Evolutionary conservation across 2,888 invertebrate genomes (phyloP).

Genomic region (Macrophya annulata): DNA sequence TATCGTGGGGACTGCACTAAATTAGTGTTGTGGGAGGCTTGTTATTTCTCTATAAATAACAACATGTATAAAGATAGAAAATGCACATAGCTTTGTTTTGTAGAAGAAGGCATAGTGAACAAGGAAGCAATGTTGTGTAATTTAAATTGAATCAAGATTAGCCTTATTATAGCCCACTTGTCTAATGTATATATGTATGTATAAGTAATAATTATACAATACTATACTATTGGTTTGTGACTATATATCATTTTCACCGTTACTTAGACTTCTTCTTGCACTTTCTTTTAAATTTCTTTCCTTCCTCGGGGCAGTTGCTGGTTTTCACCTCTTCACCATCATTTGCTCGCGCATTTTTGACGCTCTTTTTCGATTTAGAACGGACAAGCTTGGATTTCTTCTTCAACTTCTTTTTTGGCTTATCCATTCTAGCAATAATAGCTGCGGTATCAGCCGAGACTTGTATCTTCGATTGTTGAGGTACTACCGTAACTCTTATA

Average conservation of each 20-base stretch:
- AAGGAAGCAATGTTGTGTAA: background rate
- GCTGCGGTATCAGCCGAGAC: constrained; percentile 77
- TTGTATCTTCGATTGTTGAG: constrained; percentile 71
- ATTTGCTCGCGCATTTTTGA: constrained; percentile 71
- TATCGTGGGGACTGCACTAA: background rate
- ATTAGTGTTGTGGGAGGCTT: background rate
- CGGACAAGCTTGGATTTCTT: constrained; percentile 71
- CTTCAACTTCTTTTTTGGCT: constrained; percentile 68
- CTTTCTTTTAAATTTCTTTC: constrained; percentile 77
- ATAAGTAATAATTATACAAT: constrained; percentile 11
- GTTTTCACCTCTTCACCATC: constrained; percentile 79
- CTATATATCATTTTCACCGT: constrained; percentile 60
- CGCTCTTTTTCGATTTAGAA: constrained; percentile 72
- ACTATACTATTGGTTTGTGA: background rate
- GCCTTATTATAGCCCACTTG: background rate
- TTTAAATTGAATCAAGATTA: constrained; percentile 9
- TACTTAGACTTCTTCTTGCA: constrained; percentile 70
- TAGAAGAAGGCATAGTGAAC: background rate
- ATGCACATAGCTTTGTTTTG: background rate
- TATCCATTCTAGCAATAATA: constrained; percentile 74
- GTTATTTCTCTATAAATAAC: background rate
- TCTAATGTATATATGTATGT: background rate
- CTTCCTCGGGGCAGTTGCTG: constrained; percentile 78
- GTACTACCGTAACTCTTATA: constrained; percentile 78
- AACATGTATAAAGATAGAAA: background rate